Evolutionary conservation across 2,888 invertebrate genomes (phyloP).

Genomic region (Clepsis dumicolana): DNA sequence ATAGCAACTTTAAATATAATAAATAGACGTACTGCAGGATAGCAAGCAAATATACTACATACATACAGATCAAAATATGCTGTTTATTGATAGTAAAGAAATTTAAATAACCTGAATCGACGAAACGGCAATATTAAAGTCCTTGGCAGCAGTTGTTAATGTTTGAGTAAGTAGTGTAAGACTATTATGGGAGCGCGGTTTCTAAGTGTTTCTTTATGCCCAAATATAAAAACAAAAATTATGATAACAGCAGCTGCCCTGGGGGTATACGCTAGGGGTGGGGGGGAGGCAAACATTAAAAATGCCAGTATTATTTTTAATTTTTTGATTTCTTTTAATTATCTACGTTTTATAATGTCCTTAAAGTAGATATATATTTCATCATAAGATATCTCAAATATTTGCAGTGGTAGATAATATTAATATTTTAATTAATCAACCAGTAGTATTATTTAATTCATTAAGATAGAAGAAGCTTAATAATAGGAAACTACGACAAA

Average conservation of each 20-base stretch:
- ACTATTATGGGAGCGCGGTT: conserved; percentile 62
- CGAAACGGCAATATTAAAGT: conserved; percentile 44
- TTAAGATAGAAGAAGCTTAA: conserved; percentile 87
- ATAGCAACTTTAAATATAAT: not conserved
- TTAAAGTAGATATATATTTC: conserved; percentile 87
- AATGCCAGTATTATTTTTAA: conserved; percentile 84
- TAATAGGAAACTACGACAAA: conserved; percentile 86
- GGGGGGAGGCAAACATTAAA: conserved; percentile 75
- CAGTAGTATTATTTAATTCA: conserved; percentile 85
- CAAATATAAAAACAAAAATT: conserved; percentile 81
- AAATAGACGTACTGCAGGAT: not conserved
- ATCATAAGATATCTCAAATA: conserved; percentile 87
- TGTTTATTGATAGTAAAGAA: not conserved
- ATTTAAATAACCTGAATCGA: conserved; percentile 61
- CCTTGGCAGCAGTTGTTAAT: conserved; percentile 44
- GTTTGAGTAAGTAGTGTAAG: conserved; percentile 69
- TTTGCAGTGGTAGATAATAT: conserved; percentile 85
- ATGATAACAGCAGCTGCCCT: conserved; percentile 63
- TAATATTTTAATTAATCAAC: conserved; percentile 86
- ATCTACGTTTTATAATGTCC: conserved; percentile 87
- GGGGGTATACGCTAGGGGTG: conserved; percentile 59
- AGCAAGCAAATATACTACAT: not conserved
- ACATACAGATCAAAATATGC: not conserved
- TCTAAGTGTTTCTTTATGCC: conserved; percentile 50
- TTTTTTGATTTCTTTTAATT: conserved; percentile 87